A percentile compares a stretch with the other conserved stretches of the same genome.
These are phyloP conservation scores for Sturnira hondurensis DNA, from an alignment of 2,113 vertebrate species.

Conservation along the genomic window DNA sequence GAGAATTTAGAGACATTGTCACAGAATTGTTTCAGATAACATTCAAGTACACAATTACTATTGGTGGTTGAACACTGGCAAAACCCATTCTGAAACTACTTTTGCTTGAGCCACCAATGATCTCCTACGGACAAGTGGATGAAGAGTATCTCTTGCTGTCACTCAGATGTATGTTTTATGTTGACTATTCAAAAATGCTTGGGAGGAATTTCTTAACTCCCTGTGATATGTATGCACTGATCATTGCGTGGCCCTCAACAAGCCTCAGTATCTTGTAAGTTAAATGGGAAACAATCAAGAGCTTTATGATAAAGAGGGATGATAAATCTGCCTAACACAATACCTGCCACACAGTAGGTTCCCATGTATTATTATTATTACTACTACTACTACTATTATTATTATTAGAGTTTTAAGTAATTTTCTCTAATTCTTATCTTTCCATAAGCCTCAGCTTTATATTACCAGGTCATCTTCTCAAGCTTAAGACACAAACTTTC, in stretches of 20 bases:
- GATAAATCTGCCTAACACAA: background rate
- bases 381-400: background rate
- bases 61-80: background rate
- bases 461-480: background rate
- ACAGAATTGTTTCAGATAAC: background rate
- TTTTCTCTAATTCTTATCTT: background rate
- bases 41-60: background rate
- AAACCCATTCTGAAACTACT: background rate
- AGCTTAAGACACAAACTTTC: background rate
- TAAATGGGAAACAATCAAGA: background rate
- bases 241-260: background rate
- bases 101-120: background rate
- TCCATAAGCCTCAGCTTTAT: background rate
- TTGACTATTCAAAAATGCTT: background rate
- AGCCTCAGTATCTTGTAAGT: background rate
- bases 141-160: background rate
- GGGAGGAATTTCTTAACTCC: background rate
- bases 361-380: background rate
- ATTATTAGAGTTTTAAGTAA: background rate
- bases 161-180: background rate
- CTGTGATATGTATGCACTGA: fast-evolving
- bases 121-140: background rate
- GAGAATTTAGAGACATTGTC: background rate
- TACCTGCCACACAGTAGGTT: background rate
- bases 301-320: background rate